Base-by-base conservation (phyloP, 2,888 invertebrate genomes). In the Patella ulyssiponensis region DNA sequence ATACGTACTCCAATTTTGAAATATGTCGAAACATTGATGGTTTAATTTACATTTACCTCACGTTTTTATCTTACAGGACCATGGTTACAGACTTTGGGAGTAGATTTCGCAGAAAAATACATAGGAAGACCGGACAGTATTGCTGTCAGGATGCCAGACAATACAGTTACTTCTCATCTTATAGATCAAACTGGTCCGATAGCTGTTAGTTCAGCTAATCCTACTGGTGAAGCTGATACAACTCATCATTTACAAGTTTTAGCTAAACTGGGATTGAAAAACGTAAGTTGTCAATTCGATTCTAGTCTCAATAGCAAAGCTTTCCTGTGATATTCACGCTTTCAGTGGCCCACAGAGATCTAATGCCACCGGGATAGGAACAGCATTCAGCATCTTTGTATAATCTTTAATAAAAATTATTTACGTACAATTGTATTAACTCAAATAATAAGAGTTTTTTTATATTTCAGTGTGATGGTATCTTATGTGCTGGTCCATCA, bases 111-210 rank as follows among this genome's bases (percentile, higher is more conserved):
- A 7, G 85, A 81, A 73, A 84, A 81, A 75, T 84, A 83, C 64
- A 81, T 87, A 15, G 87, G 87, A 12, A 79, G 84, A 23, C 84
- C 85, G 1, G 86, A 87, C 78, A 87, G 87, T 74, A 85, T 87
- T 51, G 87, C 87, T 4, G 80, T 85, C 52, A 84, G 87, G 44
- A 87, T 87, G 81, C 87, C 87, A 23, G 85, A 87, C 76, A 85
- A 83, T 75, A 84, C 83, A 7, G 83, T 85, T 33, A 83, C 83
- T 2, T 84, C 85, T 69, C 82, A 85, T 64, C 79, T 87, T 11
- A 83, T 87, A n/a, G 86, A 86, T 78, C 83, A 85, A 74, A 84
- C 84, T 0, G 87, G 87, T n/a, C 87, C 87, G 7, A 81, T 87
- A 17, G 84, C 86, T n/a, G 81, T 83, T 12, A 83, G 84, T 11